Conservation (phyloP, 2,888 invertebrate species). For the Adela reaumurella region DNA sequence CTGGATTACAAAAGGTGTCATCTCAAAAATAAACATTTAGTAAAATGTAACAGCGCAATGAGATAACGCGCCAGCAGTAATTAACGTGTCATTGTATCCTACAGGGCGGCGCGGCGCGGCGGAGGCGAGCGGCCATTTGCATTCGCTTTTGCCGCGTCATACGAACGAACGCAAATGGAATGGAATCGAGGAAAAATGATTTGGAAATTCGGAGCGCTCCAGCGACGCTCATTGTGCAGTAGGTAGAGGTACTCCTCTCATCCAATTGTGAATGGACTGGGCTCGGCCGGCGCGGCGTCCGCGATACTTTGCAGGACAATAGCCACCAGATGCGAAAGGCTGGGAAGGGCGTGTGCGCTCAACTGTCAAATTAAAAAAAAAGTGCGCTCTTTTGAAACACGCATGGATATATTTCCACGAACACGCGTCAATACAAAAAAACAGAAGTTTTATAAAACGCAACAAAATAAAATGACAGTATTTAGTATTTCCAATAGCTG, state of each 20-base stretch:
- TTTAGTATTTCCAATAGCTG: too few relatives aligned
- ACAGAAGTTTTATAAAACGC: too few relatives aligned
- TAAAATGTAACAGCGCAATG: background rate
- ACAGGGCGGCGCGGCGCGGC: background rate
- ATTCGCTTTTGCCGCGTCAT: background rate
- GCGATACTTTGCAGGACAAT: slow-evolving; percentile 54
- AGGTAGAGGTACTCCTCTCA: slow-evolving; percentile 28
- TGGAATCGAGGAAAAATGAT: slow-evolving; percentile 24
- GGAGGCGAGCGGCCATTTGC: background rate
- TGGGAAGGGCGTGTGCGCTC: slow-evolving; percentile 36
- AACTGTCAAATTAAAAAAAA: slow-evolving; percentile 53
- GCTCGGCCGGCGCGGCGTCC: slow-evolving; percentile 34
- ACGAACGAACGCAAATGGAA: background rate
- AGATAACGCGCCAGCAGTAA: background rate
- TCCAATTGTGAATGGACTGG: slow-evolving; percentile 43
- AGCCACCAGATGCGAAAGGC: slow-evolving; percentile 26
- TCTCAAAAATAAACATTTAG: too few relatives aligned
- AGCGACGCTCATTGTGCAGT: slow-evolving; percentile 39
- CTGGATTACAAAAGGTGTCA: too few relatives aligned
- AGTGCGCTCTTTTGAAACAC: too few relatives aligned
- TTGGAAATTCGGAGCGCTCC: slow-evolving; percentile 36
- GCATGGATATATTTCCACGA: too few relatives aligned
- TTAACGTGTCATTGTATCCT: background rate
- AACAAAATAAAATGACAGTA: too few relatives aligned
- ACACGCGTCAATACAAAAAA: too few relatives aligned